Evolutionary conservation across 2,797 vertebrate species (phyloP).

Genomic region (Gobio occitaniae): DNA sequence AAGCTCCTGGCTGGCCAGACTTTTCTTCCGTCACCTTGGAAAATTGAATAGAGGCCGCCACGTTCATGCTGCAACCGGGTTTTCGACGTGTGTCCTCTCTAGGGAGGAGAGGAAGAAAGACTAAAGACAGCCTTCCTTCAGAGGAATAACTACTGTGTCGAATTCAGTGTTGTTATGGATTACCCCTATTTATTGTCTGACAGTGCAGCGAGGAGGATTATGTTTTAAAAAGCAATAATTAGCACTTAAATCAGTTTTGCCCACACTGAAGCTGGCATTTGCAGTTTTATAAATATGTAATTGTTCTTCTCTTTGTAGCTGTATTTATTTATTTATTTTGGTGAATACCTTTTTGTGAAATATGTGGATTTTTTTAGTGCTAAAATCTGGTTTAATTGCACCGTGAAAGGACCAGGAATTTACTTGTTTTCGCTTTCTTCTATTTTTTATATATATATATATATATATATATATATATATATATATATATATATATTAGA

Average conservation of each 20-base stretch:
- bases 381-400: background rate
- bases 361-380: background rate
- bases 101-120: slow-evolving; percentile 55
- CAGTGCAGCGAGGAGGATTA: slow-evolving; percentile 33
- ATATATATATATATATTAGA: too few relatives aligned
- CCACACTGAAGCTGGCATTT: background rate
- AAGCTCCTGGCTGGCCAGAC: slow-evolving; percentile 22
- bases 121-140: slow-evolving; percentile 64
- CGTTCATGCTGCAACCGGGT: slow-evolving; percentile 45
- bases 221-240: background rate
- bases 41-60: slow-evolving; percentile 69
- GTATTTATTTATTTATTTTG: background rate
- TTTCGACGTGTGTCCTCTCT: slow-evolving; percentile 1
- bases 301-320: background rate
- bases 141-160: slow-evolving; percentile 62
- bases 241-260: background rate
- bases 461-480: too few relatives aligned
- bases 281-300: background rate
- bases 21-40: slow-evolving; percentile 62
- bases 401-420: background rate
- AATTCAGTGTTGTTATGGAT: slow-evolving; percentile 70
- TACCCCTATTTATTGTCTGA: slow-evolving; percentile 52
- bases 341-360: background rate
- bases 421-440: background rate
- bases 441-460: too few relatives aligned